Evolutionary conservation across 1,140 invertebrate genomes (phyloP).

Genomic region (Drosophila nigromelanica): DNA sequence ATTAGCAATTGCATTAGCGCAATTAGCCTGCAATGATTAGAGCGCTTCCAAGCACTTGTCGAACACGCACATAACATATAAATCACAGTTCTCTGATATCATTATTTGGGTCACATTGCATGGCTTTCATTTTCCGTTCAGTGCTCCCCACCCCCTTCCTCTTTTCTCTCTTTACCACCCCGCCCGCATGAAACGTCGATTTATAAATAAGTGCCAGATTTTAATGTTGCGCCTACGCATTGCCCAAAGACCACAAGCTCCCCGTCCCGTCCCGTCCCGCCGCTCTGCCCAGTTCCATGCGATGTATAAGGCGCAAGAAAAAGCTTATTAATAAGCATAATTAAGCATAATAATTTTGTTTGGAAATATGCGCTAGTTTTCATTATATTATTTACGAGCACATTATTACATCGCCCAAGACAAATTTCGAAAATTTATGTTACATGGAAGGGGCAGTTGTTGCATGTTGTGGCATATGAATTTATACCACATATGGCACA

Average conservation of each 20-base stretch:
- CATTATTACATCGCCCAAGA: constrained; percentile 44
- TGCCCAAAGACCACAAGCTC: constrained; percentile 21
- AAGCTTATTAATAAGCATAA: constrained; percentile 74
- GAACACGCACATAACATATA: constrained; percentile 40
- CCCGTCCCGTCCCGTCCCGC: not conserved
- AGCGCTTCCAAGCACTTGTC: constrained; percentile 32
- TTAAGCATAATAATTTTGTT: constrained; percentile 76
- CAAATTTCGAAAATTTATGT: constrained; percentile 63
- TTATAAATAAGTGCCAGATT: constrained; percentile 29
- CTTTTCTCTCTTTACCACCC: not conserved
- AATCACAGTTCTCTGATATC: constrained; percentile 59
- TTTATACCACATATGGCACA: constrained; percentile 24
- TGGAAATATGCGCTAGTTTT: constrained; percentile 64
- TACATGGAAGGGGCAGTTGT: constrained; percentile 6
- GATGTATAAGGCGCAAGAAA: constrained; percentile 16
- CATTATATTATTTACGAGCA: constrained; percentile 62
- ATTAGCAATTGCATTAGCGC: constrained; percentile 72
- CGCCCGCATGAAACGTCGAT: constrained; percentile 9
- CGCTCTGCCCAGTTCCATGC: not conserved
- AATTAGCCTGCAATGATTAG: constrained; percentile 54
- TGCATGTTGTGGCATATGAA: constrained; percentile 14
- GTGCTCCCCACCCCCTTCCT: not conserved
- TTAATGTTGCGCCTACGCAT: constrained; percentile 35
- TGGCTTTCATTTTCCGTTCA: constrained; percentile 49
- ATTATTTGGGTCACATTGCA: constrained; percentile 63